A percentile compares a stretch with the other conserved stretches of the same genome.
Evolutionary conservation across 1,140 invertebrate species (phyloP).

Genomic region (Drosophila serrata): DNA sequence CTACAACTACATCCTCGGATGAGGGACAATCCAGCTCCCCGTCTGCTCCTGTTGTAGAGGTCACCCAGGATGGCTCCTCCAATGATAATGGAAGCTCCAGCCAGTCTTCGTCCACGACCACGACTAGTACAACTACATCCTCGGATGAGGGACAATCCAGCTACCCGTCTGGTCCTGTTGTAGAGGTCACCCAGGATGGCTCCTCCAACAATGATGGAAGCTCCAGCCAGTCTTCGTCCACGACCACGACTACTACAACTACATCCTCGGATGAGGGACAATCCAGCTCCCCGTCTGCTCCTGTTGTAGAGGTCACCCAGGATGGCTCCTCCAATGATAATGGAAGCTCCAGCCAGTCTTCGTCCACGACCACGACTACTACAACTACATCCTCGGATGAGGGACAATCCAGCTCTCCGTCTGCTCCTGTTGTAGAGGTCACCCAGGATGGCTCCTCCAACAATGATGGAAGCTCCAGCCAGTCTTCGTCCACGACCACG

Average conservation of each 20-base stretch:
- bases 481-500: no score
- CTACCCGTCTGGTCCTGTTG: neutral
- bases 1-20: slow-evolving; percentile 3
- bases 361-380: no score
- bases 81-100: neutral
- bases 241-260: slow-evolving; percentile 4
- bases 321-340: no score
- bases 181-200: neutral
- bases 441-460: neutral
- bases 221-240: slow-evolving; percentile 8
- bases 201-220: neutral
- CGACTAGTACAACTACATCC: slow-evolving; percentile 1
- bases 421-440: neutral
- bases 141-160: neutral
- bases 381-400: no score
- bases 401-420: no score
- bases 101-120: slow-evolving; percentile 15
- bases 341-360: no score
- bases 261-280: slow-evolving; percentile 4
- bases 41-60: neutral
- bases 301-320: neutral
- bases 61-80: neutral
- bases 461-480: no score
- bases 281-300: neutral
- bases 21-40: neutral